Evolutionary conservation across 2,888 invertebrate species (phyloP), one percentile per base, ranked within the genome.

Genomic region (Drosophila tripunctata): DNA sequence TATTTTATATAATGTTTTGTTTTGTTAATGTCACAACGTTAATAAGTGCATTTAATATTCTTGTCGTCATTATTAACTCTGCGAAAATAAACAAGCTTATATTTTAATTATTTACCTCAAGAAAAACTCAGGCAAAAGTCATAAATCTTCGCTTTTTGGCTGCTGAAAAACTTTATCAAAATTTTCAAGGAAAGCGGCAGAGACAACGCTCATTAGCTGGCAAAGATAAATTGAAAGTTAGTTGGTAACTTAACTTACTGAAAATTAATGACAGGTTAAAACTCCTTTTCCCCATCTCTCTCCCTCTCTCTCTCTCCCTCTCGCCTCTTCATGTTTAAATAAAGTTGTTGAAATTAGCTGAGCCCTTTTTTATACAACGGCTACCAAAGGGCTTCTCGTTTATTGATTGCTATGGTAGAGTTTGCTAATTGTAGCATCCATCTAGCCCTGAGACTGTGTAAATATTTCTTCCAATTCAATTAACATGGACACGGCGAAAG

Each of bases 81-180:
- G 7, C 40, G 24, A 35, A 68, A 61, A 24, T 22, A 58, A 67
- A 31, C 35, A 52, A 48, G 51, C 38, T 68, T 47, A 38, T 17
- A 68, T 73, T 55, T 60, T 54, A 67, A 73, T 67, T 67, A 61
- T 54, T 36, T 22, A 55, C 61, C 45, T 47, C 22, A 36, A 43
- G 52, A 38, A 54, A 45, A 40, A 45, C 38, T 31, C 27, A 31
- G 17, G 22, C 51, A 22, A 31, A 31, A 44, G 67, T 44, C 74
- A 80, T 86, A 86, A 86, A 86, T 84, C 75, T 71, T 47, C 58
- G 56, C 68, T 84, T 76, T n/a, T 79, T 58, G 36, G 63, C 62
- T 63, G 48, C 36, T 24, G 36, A 4, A 5, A 77, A 84, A 80
- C 47, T 83, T 80, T 54, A 61, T 62, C 63, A 63, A 57, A 50